Conservation (phyloP, 2,888 invertebrate species). For the Chouioia cunea region DNA sequence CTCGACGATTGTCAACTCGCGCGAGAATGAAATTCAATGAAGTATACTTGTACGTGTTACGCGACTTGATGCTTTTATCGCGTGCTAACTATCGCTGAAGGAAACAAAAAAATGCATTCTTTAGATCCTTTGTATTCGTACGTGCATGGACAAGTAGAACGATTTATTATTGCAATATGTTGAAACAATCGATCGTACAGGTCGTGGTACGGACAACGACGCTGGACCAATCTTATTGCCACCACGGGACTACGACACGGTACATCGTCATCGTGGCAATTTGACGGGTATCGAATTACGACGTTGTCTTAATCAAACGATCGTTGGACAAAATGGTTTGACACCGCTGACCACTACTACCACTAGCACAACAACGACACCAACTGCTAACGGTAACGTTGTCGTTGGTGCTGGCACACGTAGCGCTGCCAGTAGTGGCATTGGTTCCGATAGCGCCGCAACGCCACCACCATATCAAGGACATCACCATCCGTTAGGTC, state of each 20-base stretch:
- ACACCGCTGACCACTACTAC: neutral
- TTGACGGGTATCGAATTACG: conserved; percentile 79
- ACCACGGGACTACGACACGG: conserved; percentile 94
- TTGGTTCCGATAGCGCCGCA: conserved; percentile 89
- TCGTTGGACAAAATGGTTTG: conserved; percentile 69
- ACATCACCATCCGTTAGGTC: conserved; percentile 61
- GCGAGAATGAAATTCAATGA: conserved; percentile 13
- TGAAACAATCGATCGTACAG: conserved; percentile 49
- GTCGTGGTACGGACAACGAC: conserved; percentile 65
- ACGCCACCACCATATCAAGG: conserved; percentile 73
- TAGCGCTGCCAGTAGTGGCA: conserved; percentile 88
- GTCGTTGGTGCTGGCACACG: conserved; percentile 60
- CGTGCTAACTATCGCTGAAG: conserved; percentile 21
- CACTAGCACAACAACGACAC: conserved; percentile 22
- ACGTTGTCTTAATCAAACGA: conserved; percentile 79
- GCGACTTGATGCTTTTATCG: conserved; percentile 23
- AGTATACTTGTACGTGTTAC: too few relatives aligned
- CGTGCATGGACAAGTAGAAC: neutral
- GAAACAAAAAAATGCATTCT: neutral
- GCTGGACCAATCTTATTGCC: conserved; percentile 86
- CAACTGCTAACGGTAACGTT: conserved; percentile 36
- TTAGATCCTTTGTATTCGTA: neutral
- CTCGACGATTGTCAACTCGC: neutral
- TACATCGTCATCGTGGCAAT: conserved; percentile 84
- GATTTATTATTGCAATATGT: too few relatives aligned